Evolutionary conservation across 2,113 vertebrate genomes (phyloP).

Genomic region (Dolichotis patagonum): DNA sequence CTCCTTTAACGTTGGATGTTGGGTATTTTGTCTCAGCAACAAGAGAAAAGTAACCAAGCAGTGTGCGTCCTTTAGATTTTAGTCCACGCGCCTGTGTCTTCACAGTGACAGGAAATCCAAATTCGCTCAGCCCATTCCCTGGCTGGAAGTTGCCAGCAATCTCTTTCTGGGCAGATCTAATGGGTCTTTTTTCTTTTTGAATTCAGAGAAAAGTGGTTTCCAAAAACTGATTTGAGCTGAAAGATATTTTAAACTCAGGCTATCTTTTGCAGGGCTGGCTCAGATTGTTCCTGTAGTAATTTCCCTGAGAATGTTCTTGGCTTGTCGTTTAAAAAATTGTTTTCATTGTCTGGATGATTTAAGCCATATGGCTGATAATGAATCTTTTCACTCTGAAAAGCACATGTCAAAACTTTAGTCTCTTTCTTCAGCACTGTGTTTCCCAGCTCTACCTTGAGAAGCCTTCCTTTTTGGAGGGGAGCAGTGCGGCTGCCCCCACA

Average conservation of each 20-base stretch:
- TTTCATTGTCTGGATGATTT: neutral
- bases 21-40: neutral
- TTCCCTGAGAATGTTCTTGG: neutral
- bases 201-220: neutral
- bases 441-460: too few relatives aligned
- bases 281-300: neutral
- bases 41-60: neutral
- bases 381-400: neutral
- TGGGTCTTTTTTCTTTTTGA: neutral
- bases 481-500: neutral
- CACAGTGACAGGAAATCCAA: neutral
- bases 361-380: neutral
- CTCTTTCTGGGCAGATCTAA: neutral
- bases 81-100: neutral
- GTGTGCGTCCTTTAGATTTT: neutral
- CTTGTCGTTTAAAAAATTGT: neutral
- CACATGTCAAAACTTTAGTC: neutral
- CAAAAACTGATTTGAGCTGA: neutral
- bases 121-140: neutral
- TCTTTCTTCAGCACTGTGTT: neutral
- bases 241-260: neutral
- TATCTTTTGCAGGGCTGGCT: neutral
- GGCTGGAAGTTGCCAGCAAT: neutral
- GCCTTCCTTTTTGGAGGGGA: neutral
- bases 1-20: neutral